Conservation (phyloP, 2,113 vertebrate genomes). For the Nerophis lumbriciformis region DNA sequence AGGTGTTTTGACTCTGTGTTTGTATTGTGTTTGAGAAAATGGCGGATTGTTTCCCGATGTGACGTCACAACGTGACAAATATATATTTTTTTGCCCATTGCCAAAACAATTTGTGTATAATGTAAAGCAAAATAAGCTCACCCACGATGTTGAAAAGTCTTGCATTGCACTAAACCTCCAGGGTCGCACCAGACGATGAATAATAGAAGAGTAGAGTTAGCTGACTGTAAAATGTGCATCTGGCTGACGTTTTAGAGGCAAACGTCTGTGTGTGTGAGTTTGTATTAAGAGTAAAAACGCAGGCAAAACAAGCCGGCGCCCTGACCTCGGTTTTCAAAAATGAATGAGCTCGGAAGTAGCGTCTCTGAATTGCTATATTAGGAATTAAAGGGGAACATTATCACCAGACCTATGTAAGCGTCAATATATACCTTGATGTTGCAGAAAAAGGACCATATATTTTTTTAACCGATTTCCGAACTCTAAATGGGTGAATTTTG, state of each 20-base stretch:
- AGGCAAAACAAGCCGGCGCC: not conserved
- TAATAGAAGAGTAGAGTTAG: slow-evolving; percentile 48
- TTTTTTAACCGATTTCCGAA: too few species aligned
- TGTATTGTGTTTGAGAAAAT: too few species aligned
- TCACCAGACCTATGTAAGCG: too few species aligned
- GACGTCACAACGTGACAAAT: too few species aligned
- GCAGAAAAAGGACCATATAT: too few species aligned
- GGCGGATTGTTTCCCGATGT: too few species aligned
- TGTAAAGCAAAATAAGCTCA: slow-evolving; percentile 25
- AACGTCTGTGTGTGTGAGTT: not conserved
- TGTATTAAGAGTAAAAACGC: slow-evolving; percentile 8
- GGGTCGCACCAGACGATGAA: slow-evolving; percentile 33
- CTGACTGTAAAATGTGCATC: slow-evolving; percentile 34
- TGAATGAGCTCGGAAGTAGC: not conserved
- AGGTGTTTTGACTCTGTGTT: too few species aligned
- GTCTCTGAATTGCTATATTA: not conserved
- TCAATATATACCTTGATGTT: too few species aligned
- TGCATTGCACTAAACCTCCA: slow-evolving; percentile 30
- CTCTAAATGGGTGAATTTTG: too few species aligned
- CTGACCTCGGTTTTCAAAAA: not conserved
- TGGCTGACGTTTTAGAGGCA: slow-evolving; percentile 22
- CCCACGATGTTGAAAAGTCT: slow-evolving; percentile 17
- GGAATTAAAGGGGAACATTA: slow-evolving; percentile 29
- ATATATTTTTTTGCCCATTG: slow-evolving; percentile 8
- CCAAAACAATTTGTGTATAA: slow-evolving; percentile 10